These are phyloP conservation scores for Physella acuta DNA, from an alignment of 1,140 invertebrate species.

Conservation along the genomic window DNA sequence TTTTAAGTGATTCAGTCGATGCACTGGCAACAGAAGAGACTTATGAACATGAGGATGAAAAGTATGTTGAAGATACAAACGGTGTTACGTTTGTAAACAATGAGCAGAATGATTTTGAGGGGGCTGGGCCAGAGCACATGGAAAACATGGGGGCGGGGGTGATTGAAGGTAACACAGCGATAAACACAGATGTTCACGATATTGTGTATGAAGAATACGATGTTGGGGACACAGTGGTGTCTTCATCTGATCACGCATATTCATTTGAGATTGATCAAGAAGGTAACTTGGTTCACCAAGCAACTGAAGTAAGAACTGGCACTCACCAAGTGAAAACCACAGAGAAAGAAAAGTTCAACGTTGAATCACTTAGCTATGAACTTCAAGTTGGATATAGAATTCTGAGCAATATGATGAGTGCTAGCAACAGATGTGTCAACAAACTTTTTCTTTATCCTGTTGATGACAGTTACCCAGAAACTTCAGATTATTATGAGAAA, in stretches of 20 bases:
- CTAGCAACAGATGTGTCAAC: constrained; percentile 55
- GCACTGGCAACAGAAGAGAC: neutral
- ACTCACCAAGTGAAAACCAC: neutral
- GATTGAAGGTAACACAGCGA: neutral
- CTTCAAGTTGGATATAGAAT: constrained; percentile 54
- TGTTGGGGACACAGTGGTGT: neutral
- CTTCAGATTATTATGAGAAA: constrained; percentile 58
- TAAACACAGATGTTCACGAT: neutral
- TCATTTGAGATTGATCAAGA: neutral
- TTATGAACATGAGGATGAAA: neutral
- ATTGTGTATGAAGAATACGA: neutral
- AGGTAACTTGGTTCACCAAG: neutral
- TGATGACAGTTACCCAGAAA: constrained; percentile 48
- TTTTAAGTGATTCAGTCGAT: neutral
- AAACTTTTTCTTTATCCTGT: constrained; percentile 57
- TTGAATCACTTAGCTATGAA: constrained; percentile 39
- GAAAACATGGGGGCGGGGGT: neutral
- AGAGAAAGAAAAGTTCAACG: constrained; percentile 13
- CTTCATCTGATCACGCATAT: neutral
- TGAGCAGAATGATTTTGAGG: neutral
- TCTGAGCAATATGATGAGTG: constrained; percentile 55
- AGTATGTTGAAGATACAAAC: neutral
- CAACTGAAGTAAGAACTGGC: neutral
- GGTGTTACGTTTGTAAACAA: neutral
- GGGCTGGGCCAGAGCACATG: neutral